Base-by-base conservation (phyloP, 2,113 vertebrate genomes). In the Larimichthys crocea region DNA sequence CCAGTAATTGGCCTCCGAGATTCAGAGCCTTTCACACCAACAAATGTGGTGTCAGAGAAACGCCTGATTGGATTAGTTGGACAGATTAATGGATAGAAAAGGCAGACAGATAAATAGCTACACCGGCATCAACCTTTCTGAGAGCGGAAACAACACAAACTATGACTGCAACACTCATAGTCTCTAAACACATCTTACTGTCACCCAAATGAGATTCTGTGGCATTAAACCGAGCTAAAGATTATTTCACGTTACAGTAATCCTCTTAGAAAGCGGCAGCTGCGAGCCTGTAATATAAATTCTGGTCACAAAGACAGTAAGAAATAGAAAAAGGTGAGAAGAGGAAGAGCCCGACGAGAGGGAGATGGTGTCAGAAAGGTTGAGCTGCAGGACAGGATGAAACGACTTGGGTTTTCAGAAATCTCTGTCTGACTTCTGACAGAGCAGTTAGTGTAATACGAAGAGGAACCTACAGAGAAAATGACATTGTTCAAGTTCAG, bases 1-100 rank as follows among this genome's bases (percentile, higher is more conserved):
- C 50, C 6, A 0, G 68, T 89, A 90, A 91, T 79, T 86, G 83
- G 73, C 75, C 9, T 12, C 26, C 0, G 60, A 73, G 74, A 85
- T 79, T 76, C 60, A 2, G 35, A 78, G 53, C 73, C 40, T 62
- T 50, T 67, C 75, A 56, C 59, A 46, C 14, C 63, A 69, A 35
- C 60, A 31, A 64, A 56, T 0, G 24, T n/a, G 2, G 19, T 56
- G 77, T 75, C 62, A 48, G 62, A 76, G 74, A 52, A 71, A 49
- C 4, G 72, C 57, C 56, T 50, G 73, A 52, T 63, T 19, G 40
- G 69, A 80, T 85, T 74, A 82, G 56, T 4, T 11, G 49, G 63
- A 71, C 10, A 11, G 81, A 76, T 78, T 62, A 84, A 81, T 52
- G 67, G 48, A 56, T 6, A 22, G 66, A 55, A 40, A 35, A 76